Evolutionary conservation across 2,888 invertebrate genomes (phyloP), one percentile per base, ranked within the genome.

Genomic region (Synergus umbraculus): DNA sequence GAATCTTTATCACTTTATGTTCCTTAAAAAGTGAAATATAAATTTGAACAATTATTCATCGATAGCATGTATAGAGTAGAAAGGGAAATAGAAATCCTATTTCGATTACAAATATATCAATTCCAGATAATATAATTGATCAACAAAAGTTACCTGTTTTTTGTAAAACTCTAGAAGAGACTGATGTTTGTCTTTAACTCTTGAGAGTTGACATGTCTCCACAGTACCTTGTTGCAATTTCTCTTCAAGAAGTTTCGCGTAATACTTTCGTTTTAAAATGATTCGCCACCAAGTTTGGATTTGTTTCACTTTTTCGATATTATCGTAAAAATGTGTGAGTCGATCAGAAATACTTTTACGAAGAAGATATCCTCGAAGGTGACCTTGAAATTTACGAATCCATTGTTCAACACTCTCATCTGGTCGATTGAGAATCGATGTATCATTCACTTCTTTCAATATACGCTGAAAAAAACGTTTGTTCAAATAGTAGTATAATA

Each of bases 241-340:
- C 49, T 29, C 4, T 84, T 93, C 92, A 44, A 94, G 89, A 41
- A 93, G 85, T 29, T 92, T 92, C 0, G 91, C 90, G 87, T 93
- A 94, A 82, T 91, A 92, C 83, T 91, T 93, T 81, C 93, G 93
- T 80, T 93, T 93, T 13, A 92, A 84, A 1, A 93, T 86, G 81
- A 93, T 93, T 80, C 94, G 93, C 95, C 95, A 96, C 94, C 95
- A 95, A 0, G 95, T 92, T 93, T 96, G 94, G 83, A 95, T 94
- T 86, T 90, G 92, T 7, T 94, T 87, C 65, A 94, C 89, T 86
- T 90, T 92, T 0, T 89, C 84, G 49, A 92, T 89, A 86, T 94
- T 93, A 29, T 92, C 89, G 81, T 92, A 90, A 81, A 93, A 93
- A 84, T 92, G 92, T 46, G 90, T 87, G 10, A 93, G 92, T 81